Conservation (phyloP, 2,113 vertebrate genomes). For the Campylomormyrus tamandua region DNA sequence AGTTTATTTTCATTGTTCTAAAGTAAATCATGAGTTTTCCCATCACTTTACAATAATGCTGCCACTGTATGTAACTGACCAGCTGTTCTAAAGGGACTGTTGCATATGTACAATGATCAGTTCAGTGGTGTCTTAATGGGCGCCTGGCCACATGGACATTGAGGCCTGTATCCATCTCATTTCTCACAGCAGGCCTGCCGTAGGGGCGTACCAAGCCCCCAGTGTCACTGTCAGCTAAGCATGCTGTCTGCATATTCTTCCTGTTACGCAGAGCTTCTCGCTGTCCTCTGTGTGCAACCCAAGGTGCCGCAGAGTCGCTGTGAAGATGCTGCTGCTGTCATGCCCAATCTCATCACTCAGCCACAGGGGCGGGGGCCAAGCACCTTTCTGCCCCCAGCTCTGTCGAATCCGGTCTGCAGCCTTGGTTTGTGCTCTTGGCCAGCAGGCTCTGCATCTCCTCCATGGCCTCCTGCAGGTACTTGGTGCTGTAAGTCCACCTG, state of each 20-base stretch:
- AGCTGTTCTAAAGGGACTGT: background rate
- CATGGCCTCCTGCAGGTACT: slow-evolving; percentile 63
- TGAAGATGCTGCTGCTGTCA: background rate
- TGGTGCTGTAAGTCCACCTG: slow-evolving; percentile 57
- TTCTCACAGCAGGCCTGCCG: background rate
- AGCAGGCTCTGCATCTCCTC: slow-evolving; percentile 58
- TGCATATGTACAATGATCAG: background rate
- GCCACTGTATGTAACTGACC: background rate
- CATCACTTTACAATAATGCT: background rate
- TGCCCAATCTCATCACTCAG: background rate
- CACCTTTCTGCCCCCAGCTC: background rate
- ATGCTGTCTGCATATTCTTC: background rate
- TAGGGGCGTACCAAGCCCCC: background rate
- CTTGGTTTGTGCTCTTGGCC: slow-evolving; percentile 8
- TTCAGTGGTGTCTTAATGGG: background rate
- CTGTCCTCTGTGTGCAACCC: background rate
- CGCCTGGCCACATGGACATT: background rate
- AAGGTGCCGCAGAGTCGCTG: background rate
- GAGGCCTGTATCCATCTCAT: background rate
- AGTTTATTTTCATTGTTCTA: background rate
- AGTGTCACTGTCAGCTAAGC: background rate
- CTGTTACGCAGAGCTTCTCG: background rate
- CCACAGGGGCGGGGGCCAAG: background rate
- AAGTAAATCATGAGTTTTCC: background rate
- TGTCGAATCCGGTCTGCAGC: background rate